Evolutionary conservation across 2,888 invertebrate genomes (phyloP).

Genomic region (Quadriops clusia): DNA sequence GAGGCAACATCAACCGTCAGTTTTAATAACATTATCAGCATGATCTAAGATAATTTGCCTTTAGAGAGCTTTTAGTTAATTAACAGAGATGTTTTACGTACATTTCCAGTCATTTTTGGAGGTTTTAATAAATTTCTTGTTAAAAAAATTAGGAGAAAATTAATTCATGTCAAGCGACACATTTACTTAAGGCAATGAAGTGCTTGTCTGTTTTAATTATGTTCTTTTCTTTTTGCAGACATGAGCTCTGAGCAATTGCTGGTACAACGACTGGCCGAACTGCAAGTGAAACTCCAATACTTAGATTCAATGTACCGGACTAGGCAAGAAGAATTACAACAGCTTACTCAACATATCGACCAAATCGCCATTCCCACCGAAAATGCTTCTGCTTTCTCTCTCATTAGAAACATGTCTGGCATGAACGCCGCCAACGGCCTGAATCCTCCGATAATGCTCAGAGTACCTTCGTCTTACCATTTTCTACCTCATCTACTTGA

Average conservation of each 20-base stretch:
- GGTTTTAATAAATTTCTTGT: too few relatives aligned
- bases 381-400: constrained; percentile 23
- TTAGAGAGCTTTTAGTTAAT: too few relatives aligned
- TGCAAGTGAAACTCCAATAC: constrained; percentile 66
- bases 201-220: constrained; percentile 5
- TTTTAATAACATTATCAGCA: too few relatives aligned
- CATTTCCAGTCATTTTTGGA: too few relatives aligned
- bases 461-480: constrained; percentile 70
- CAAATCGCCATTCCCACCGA: constrained; percentile 30
- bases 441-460: constrained; percentile 40
- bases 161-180: too few relatives aligned
- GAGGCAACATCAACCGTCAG: too few relatives aligned
- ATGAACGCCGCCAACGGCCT: constrained; percentile 38
- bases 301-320: constrained; percentile 67
- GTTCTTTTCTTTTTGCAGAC: constrained; percentile 34
- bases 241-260: constrained; percentile 52
- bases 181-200: too few relatives aligned
- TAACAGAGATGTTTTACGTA: too few relatives aligned
- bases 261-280: constrained; percentile 59
- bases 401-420: constrained; percentile 38
- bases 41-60: too few relatives aligned
- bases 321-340: constrained; percentile 63
- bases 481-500: constrained; percentile 79
- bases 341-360: constrained; percentile 53
- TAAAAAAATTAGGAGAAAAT: too few relatives aligned